These are phyloP conservation scores for Enteromius argenteus DNA, from an alignment of 2,797 vertebrate species.

Conservation along the genomic window DNA sequence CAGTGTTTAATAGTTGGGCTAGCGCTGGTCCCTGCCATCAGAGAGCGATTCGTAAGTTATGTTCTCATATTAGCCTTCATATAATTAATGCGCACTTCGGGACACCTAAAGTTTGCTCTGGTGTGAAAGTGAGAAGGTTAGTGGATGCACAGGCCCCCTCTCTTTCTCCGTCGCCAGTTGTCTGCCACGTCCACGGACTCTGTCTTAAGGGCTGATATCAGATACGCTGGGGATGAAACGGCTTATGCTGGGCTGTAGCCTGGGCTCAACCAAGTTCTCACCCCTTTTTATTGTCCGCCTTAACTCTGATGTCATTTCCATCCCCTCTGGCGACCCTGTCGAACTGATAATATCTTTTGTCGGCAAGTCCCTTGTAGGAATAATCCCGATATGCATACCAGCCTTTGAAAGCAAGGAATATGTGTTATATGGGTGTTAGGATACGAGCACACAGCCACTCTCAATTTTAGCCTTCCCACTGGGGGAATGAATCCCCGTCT, in stretches of 20 bases:
- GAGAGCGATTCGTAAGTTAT: conserved; percentile 35
- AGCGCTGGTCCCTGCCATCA: conserved; percentile 5
- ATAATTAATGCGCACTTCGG: conserved; percentile 26
- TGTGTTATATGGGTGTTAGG: conserved; percentile 48
- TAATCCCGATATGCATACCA: conserved; percentile 49
- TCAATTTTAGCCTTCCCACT: conserved; percentile 37
- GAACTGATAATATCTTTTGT: conserved; percentile 58
- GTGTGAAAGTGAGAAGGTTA: conserved; percentile 54
- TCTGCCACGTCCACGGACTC: conserved; percentile 51
- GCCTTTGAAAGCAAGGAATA: conserved; percentile 40
- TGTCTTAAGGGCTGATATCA: conserved; percentile 58
- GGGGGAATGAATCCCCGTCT: conserved; percentile 40
- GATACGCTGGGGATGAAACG: conserved; percentile 55
- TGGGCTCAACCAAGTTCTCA: conserved; percentile 41
- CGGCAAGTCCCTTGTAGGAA: conserved; percentile 48
- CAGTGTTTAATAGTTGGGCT: conserved; percentile 35
- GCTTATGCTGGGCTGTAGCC: conserved; percentile 40
- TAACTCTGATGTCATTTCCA: conserved; percentile 61
- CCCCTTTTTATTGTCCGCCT: conserved; percentile 49
- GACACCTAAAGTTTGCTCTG: conserved; percentile 45
- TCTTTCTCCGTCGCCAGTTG: conserved; percentile 48
- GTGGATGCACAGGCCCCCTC: conserved; percentile 23
- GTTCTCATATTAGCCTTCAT: conserved; percentile 33
- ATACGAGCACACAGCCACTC: conserved; percentile 5
- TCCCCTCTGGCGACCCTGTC: conserved; percentile 47